Conservation (phyloP, 2,888 invertebrate genomes). For the Timandra comae region DNA sequence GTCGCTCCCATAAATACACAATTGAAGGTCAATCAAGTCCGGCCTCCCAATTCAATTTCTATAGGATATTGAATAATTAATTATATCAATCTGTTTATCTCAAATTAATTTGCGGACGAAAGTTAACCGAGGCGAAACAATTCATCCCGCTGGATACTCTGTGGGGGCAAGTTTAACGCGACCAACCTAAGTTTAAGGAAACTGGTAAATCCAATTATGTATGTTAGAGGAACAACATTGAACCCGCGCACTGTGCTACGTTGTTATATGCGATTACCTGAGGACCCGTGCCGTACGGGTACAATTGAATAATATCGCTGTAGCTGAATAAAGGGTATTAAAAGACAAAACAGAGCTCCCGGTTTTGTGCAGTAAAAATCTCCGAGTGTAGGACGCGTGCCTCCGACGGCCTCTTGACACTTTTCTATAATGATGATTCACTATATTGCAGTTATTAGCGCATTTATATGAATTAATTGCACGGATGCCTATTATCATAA, state of each 20-base stretch:
- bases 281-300: neutral
- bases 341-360: conserved; percentile 26
- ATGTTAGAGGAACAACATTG: conserved; percentile 19
- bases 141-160: conserved; percentile 26
- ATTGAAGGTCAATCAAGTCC: conserved; percentile 15
- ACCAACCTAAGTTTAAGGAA: conserved; percentile 28
- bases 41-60: neutral
- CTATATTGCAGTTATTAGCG: conserved; percentile 45
- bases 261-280: conserved; percentile 19
- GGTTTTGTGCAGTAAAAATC: conserved; percentile 15
- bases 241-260: conserved; percentile 2
- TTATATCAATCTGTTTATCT: conserved; percentile 19
- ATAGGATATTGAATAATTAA: conserved; percentile 1
- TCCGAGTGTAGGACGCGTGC: conserved; percentile 28
- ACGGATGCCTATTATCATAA: conserved; percentile 17
- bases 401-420: conserved; percentile 48
- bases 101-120: conserved; percentile 28
- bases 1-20: conserved; percentile 20
- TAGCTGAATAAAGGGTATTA: conserved; percentile 30
- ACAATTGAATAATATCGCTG: conserved; percentile 10
- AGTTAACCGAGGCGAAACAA: conserved; percentile 32
- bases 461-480: conserved; percentile 37
- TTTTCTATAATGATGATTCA: conserved; percentile 52
- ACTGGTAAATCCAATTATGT: conserved; percentile 35
- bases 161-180: conserved; percentile 27